Evolutionary conservation across 2,113 vertebrate species (phyloP), one percentile per base, ranked within the genome.

Genomic region (Acrocephalus kingi): DNA sequence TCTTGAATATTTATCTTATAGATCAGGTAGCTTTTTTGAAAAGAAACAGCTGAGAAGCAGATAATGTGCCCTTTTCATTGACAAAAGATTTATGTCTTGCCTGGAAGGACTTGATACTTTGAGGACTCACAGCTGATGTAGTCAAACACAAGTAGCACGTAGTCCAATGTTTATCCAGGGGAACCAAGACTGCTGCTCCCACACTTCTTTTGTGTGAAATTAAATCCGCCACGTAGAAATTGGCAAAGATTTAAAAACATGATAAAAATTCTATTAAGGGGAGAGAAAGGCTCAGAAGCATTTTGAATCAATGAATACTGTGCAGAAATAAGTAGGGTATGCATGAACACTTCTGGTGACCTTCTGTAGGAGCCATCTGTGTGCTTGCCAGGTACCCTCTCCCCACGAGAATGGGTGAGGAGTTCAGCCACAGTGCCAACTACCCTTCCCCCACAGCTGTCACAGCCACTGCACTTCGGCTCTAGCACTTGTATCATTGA

Each of bases 1-100:
- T 25, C 16, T 61, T 81, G 62, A 83, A 84, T 96, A 72, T 96
- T 94, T 81, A 56, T 87, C 74, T 84, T 89, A 64, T 58, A 62
- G 48, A 55, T 84, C 63, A 85, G 58, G 63, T 94, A 92, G 75
- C 66, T 59, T 54, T 90, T 96, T 77, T 74, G 82, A 84, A 93
- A 94, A 84, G 52, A 90, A 94, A 80, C 54, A 95, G 69, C 51
- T 89, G 68, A 90, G 85, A 66, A 68, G 28, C 33, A 75, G 80
- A 87, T 94, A 85, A 78, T 62, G 56, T 79, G 35, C 37, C 66
- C 51, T 56, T 93, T 97, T 95, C 80, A 59, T 43, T 92, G 84
- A 94, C 86, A 89, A 51, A 90, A 94, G 67, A 91, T 74, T 96
- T 78, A 84, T 91, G 84, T 56, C 80, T 93, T 74, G 54, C 56